Evolutionary conservation across 2,888 invertebrate genomes (phyloP).

Genomic region (Nymphalis urticae): DNA sequence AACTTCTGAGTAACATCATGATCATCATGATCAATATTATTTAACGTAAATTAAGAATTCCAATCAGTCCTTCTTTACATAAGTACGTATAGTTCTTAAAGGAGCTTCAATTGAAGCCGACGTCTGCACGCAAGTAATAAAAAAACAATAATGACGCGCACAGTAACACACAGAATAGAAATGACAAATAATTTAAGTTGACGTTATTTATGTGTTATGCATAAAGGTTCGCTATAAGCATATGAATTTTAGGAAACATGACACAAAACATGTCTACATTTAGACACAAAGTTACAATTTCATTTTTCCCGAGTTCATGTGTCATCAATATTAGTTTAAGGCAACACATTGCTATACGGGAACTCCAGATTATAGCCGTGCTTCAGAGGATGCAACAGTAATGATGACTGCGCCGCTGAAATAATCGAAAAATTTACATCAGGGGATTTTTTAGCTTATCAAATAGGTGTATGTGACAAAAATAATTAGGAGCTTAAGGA

Average conservation of each 20-base stretch:
- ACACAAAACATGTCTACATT: background rate
- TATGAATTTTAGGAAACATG: background rate
- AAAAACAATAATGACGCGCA: conserved; percentile 13
- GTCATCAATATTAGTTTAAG: background rate
- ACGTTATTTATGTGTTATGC: background rate
- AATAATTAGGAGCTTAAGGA: conserved; percentile 33
- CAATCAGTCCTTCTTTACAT: background rate
- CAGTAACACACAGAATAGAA: conserved; percentile 17
- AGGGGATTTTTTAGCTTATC: conserved; percentile 8
- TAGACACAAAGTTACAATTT: background rate
- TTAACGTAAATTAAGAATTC: too few species aligned
- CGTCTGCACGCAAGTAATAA: conserved; percentile 11
- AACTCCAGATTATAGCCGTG: background rate
- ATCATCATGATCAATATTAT: too few species aligned
- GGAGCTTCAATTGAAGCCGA: conserved; percentile 15
- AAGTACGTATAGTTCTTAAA: background rate
- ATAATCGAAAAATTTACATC: background rate
- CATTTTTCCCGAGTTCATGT: conserved; percentile 16
- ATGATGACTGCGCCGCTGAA: background rate
- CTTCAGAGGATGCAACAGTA: background rate
- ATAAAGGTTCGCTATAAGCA: background rate
- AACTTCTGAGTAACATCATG: too few species aligned
- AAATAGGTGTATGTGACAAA: conserved; percentile 6
- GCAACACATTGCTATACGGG: background rate
- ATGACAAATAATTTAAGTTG: conserved; percentile 14